Evolutionary conservation across 2,113 vertebrate species (phyloP).

Genomic region (Perca flavescens): DNA sequence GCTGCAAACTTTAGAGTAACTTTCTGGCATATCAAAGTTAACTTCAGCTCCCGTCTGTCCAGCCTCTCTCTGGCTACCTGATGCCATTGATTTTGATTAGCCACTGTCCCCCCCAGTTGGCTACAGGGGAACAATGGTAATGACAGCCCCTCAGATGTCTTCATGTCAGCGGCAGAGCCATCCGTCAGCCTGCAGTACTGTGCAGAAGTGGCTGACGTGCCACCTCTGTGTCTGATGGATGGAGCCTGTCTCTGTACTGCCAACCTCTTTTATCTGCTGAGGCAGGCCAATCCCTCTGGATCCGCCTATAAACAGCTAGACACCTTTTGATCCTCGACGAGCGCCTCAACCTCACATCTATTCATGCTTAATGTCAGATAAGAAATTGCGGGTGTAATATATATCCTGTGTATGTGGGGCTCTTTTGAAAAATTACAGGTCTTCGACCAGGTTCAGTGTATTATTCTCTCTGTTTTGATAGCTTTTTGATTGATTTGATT

Average conservation of each 20-base stretch:
- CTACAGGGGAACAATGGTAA: conserved; percentile 59
- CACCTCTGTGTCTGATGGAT: conserved; percentile 77
- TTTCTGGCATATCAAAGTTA: conserved; percentile 50
- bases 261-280: conserved; percentile 77
- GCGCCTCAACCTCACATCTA: conserved; percentile 59
- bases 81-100: conserved; percentile 73
- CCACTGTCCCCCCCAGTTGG: conserved; percentile 46
- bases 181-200: conserved; percentile 76
- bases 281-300: conserved; percentile 72
- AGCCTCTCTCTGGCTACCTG: conserved; percentile 29
- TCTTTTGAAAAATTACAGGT: conserved; percentile 70
- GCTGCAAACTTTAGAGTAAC: conserved; percentile 52
- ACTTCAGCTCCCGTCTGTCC: conserved; percentile 3
- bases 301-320: conserved; percentile 76
- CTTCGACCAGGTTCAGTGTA: conserved; percentile 41
- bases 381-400: conserved; percentile 75
- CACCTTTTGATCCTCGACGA: conserved; percentile 70
- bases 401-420: conserved; percentile 45
- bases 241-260: conserved; percentile 64
- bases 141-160: conserved; percentile 77
- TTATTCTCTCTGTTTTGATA: conserved; percentile 47
- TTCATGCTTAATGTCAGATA: conserved; percentile 77
- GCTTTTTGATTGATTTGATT: conserved; percentile 82
- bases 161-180: conserved; percentile 73
- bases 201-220: conserved; percentile 74